These are phyloP conservation scores for Meloidogyne chitwoodi DNA, from an alignment of 1,140 invertebrate species.

Conservation along the genomic window DNA sequence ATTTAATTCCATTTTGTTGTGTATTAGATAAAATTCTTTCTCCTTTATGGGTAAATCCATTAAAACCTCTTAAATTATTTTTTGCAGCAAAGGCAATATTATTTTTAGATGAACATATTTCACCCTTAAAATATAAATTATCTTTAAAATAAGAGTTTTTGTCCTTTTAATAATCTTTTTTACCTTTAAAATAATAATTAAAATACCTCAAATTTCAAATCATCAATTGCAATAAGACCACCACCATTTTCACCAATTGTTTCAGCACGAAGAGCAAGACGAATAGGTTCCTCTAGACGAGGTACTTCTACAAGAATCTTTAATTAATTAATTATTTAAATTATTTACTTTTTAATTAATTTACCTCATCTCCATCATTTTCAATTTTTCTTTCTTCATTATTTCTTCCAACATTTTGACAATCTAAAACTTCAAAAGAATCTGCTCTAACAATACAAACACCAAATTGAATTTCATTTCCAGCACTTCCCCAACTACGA, in stretches of 20 bases:
- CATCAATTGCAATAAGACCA: slow-evolving; percentile 43
- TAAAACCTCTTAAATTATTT: background rate
- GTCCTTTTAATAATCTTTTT: no score
- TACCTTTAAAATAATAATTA: background rate
- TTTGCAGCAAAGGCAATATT: slow-evolving; percentile 2
- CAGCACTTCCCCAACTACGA: slow-evolving; percentile 44
- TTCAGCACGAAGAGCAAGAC: slow-evolving; percentile 47
- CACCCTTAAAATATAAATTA: background rate
- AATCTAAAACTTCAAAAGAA: slow-evolving; percentile 47
- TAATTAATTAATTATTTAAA: background rate
- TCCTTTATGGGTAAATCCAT: background rate
- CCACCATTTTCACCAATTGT: slow-evolving; percentile 15
- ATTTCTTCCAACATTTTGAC: slow-evolving; percentile 33
- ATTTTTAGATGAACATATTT: background rate
- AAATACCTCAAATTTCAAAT: slow-evolving; percentile 39
- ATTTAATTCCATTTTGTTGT: background rate
- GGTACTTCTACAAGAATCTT: slow-evolving; percentile 47
- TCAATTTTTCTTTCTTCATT: background rate
- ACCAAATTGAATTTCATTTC: slow-evolving; percentile 36
- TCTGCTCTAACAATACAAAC: slow-evolving; percentile 38
- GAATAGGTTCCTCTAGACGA: slow-evolving; percentile 45
- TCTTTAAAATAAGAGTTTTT: no score
- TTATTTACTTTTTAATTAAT: background rate
- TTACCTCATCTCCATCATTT: background rate
- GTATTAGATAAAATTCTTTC: background rate